Evolutionary conservation across 1,140 invertebrate genomes (phyloP).

Genomic region (Globodera ellingtonae): DNA sequence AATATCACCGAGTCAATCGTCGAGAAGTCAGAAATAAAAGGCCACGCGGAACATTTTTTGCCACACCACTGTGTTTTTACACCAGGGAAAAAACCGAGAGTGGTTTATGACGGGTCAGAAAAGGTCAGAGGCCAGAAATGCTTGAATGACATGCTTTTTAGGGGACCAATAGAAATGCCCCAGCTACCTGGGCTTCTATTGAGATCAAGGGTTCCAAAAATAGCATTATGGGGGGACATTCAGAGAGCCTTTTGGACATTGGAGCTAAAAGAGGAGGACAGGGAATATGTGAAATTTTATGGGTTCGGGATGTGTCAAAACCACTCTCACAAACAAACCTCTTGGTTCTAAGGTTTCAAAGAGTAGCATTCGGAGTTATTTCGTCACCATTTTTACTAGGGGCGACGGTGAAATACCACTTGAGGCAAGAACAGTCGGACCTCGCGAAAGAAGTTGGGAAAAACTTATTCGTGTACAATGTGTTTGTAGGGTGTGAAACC

Average conservation of each 20-base stretch:
- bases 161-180: not conserved
- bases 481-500: too few species aligned
- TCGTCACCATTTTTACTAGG: too few species aligned
- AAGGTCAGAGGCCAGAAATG: not conserved
- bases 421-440: too few species aligned
- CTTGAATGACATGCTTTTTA: not conserved
- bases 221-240: not conserved
- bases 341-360: too few species aligned
- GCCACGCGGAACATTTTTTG: not conserved
- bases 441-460: too few species aligned
- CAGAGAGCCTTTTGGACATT: constrained; percentile 3
- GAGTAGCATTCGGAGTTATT: too few species aligned
- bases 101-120: not conserved
- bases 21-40: too few species aligned
- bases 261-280: not conserved
- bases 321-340: not conserved
- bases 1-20: too few species aligned
- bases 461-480: too few species aligned
- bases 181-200: not conserved
- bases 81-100: not conserved
- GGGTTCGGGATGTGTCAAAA: not conserved
- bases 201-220: not conserved
- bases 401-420: too few species aligned
- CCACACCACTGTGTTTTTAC: not conserved
- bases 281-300: not conserved